Evolutionary conservation across 53 echinoderm and acorn worm species (phyloP), one percentile per base, ranked within the genome.

Genomic region (Holothuria leucospilota): DNA sequence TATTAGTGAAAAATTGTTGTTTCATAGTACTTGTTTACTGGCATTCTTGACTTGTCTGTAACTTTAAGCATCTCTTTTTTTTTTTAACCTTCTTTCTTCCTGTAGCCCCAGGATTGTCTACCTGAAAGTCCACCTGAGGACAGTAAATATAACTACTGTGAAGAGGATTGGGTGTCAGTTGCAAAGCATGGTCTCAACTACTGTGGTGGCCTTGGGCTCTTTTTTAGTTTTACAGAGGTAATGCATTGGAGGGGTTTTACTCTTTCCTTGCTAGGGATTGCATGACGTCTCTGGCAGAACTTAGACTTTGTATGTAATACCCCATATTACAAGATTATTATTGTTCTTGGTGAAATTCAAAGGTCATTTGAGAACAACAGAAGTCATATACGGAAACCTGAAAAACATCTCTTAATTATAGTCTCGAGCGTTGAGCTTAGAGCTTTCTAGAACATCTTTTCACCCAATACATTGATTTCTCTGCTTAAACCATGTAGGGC

Each of bases 181-280:
- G 93, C 89, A 59, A 86, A 89, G 30, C 89, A 89, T 34, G 94
- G 93, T 49, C 88, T 96, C 28, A 86, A 89, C 68, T 90, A 86
- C 85, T 88, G 89, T 70, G 96, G 94, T 27, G 93, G 91, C 39
- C 88, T 94, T 15, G 94, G 94, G 11, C 89, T 96, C 46, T 94
- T 96, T 71, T 96, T 96, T 78, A 93, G 93, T 67, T 93, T 96
- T 68, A 96, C 93, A 91, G 96, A 96, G 94, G 96, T 96, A 86
- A 64, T 91, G 86, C 9, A 16, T 21, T 29, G 12, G 9, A 51
- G 25, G 26, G 29, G n/a, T 39, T 29, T 0, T 12, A 38, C 5
- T 13, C 68, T 68, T 68, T 65, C 65, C 16, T 11, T 68, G 26
- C 68, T 6, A 11, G 2, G 3, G 18, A 18, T 56, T 15, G 1